These are phyloP conservation scores for Hetaerina titia DNA, from an alignment of 2,888 invertebrate genomes.

Conservation along the genomic window DNA sequence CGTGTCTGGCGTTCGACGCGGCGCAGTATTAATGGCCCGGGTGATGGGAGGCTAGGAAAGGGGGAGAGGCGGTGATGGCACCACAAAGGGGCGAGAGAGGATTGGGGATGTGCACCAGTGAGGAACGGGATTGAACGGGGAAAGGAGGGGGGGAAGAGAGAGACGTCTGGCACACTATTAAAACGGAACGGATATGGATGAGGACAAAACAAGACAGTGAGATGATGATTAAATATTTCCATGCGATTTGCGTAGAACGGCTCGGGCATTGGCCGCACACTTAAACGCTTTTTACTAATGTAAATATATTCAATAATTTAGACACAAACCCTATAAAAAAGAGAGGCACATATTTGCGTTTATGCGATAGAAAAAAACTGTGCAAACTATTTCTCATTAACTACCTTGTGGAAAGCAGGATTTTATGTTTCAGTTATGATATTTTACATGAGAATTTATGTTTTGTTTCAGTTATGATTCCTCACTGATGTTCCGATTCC, in stretches of 20 bases:
- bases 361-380: too few relatives aligned
- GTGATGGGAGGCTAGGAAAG: background rate
- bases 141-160: background rate
- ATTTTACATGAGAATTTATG: too few relatives aligned
- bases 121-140: background rate
- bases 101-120: background rate
- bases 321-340: too few relatives aligned
- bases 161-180: background rate
- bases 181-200: background rate
- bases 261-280: too few relatives aligned
- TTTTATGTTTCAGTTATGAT: too few relatives aligned
- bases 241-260: background rate
- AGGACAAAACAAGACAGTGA: background rate
- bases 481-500: too few relatives aligned
- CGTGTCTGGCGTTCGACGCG: constrained; percentile 25
- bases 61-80: background rate
- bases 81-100: background rate
- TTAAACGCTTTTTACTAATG: too few relatives aligned
- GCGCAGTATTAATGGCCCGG: background rate
- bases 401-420: too few relatives aligned
- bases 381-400: too few relatives aligned
- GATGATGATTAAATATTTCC: background rate
- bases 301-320: too few relatives aligned
- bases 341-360: too few relatives aligned
- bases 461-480: too few relatives aligned